These are phyloP conservation scores for Hydractinia symbiolongicarpus DNA, from an alignment of 30 jellyfish, hydroid and myxozoan species.

Conservation along the genomic window DNA sequence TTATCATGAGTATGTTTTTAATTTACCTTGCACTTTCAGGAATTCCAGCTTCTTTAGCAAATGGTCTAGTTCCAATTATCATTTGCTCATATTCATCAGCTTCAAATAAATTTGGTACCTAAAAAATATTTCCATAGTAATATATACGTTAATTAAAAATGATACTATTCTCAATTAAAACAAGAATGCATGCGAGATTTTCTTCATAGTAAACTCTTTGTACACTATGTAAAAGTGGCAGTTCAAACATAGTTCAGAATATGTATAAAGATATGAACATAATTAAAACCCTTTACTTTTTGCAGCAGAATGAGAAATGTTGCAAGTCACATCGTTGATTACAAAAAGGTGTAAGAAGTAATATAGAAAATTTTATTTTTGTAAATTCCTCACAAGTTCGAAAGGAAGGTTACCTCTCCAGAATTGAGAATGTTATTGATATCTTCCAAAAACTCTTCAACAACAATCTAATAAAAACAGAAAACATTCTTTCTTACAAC, in stretches of 20 bases:
- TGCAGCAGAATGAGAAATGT: no score
- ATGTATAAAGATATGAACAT: no score
- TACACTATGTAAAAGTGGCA: neutral
- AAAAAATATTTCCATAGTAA: neutral
- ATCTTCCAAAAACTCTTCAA: constrained; percentile 86
- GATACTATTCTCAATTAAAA: no score
- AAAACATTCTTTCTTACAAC: no score
- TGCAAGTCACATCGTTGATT: no score
- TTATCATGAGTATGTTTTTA: neutral
- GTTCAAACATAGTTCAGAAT: no score
- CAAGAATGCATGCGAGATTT: neutral
- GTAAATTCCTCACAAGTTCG: no score
- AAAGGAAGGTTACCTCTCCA: constrained; percentile 57
- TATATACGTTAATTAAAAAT: no score
- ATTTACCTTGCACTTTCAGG: constrained; percentile 85
- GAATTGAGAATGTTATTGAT: constrained; percentile 86
- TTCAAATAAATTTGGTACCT: constrained; percentile 93
- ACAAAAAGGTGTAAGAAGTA: no score
- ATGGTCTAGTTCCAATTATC: constrained; percentile 82
- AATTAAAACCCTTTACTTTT: no score
- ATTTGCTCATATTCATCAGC: constrained; percentile 81
- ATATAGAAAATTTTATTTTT: no score
- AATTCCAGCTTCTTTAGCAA: constrained; percentile 94
- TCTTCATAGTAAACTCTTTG: neutral
- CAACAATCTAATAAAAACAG: constrained; percentile 51